Percentiles rank a stretch among this genome's conserved stretches.
These are phyloP conservation scores for Saccopteryx leptura DNA, from an alignment of 2,113 vertebrate genomes.

Conservation along the genomic window DNA sequence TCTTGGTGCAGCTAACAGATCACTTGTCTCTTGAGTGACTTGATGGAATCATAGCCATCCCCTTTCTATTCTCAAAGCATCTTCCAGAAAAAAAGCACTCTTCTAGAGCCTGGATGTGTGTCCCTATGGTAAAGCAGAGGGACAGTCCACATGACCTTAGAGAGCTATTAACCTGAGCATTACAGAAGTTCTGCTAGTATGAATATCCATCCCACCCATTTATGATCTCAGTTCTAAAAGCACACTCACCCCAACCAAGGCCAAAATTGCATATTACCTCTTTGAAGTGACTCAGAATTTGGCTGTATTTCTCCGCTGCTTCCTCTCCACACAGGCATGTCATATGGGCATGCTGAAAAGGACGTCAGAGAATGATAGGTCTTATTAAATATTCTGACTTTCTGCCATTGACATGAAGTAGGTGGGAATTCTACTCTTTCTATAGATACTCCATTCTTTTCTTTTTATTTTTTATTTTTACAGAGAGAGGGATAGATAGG, in stretches of 20 bases:
- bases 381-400: constrained; percentile 40
- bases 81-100: background rate
- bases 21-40: background rate
- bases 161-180: background rate
- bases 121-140: background rate
- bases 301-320: constrained; percentile 67
- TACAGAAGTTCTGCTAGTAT: background rate
- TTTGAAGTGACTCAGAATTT: constrained; percentile 75
- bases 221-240: constrained; percentile 23
- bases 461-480: too few relatives aligned
- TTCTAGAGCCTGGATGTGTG: background rate
- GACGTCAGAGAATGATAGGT: background rate
- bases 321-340: constrained; percentile 84
- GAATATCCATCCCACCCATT: background rate
- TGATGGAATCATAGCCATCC: background rate
- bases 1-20: background rate
- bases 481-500: too few relatives aligned
- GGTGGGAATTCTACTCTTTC: background rate
- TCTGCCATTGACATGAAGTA: background rate
- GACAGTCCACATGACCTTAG: background rate
- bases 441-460: background rate
- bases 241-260: constrained; percentile 23
- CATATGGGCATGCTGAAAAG: constrained; percentile 77
- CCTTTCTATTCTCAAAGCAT: background rate
- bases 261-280: constrained; percentile 79